Percentiles rank a stretch among this genome's conserved stretches.
Evolutionary conservation across 2,113 vertebrate genomes (phyloP).

Genomic region (Aspiorhynchus laticeps): DNA sequence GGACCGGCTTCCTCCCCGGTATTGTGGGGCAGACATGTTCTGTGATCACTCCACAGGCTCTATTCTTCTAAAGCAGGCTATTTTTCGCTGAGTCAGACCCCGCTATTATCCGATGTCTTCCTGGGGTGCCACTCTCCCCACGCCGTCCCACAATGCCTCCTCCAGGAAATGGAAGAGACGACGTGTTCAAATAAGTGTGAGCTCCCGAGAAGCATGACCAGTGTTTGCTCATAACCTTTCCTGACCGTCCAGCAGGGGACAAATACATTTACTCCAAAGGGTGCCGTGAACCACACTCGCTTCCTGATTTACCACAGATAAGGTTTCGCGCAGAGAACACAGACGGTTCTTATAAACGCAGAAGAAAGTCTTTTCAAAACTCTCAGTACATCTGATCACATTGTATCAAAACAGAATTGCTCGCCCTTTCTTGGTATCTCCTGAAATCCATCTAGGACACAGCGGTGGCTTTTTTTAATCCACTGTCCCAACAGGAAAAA

Average conservation of each 20-base stretch:
- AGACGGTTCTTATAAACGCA: conserved; percentile 36
- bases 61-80: conserved; percentile 47
- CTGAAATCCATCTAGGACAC: conserved; percentile 19
- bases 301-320: conserved; percentile 53
- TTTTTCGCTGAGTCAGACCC: conserved; percentile 66
- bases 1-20: conserved; percentile 31
- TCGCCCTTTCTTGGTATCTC: conserved; percentile 9
- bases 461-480: conserved; percentile 20
- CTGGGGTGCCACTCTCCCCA: conserved; percentile 36
- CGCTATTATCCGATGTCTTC: conserved; percentile 62
- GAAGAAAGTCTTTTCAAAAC: neutral
- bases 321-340: conserved; percentile 55
- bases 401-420: conserved; percentile 41
- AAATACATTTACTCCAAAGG: conserved; percentile 55
- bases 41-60: conserved; percentile 43
- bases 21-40: conserved; percentile 44
- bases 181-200: conserved; percentile 76
- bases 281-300: conserved; percentile 50
- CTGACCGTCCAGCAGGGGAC: conserved; percentile 52
- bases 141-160: conserved; percentile 51
- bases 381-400: conserved; percentile 35
- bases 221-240: conserved; percentile 43
- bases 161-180: conserved; percentile 61
- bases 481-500: neutral
- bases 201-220: conserved; percentile 53